Evolutionary conservation across 2,113 vertebrate genomes (phyloP).

Genomic region (Pitta sordida): DNA sequence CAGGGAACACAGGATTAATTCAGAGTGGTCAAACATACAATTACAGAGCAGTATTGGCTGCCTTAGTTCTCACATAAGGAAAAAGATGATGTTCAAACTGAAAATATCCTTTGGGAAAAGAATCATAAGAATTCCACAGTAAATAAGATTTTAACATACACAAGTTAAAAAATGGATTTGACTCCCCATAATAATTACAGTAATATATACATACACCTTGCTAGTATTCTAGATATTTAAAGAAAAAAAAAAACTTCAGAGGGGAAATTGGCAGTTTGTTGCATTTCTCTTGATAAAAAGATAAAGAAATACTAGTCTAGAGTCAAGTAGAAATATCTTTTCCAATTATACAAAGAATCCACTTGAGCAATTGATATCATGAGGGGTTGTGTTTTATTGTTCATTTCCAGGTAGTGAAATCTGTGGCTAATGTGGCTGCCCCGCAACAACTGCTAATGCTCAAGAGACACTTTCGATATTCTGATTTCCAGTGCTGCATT

Average conservation of each 20-base stretch:
- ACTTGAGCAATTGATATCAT: background rate
- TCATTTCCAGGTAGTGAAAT: background rate
- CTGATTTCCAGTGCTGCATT: background rate
- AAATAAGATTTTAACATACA: background rate
- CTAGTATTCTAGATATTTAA: background rate
- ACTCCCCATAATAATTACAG: background rate
- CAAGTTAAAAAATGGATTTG: background rate
- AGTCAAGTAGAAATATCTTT: background rate
- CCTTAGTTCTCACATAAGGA: background rate
- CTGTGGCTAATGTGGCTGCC: background rate
- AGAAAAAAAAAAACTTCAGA: too few species aligned
- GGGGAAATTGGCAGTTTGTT: background rate
- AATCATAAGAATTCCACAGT: background rate
- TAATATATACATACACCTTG: background rate
- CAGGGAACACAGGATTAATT: background rate
- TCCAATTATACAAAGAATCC: background rate
- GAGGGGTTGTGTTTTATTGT: background rate
- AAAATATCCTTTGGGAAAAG: background rate
- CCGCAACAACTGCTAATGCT: background rate
- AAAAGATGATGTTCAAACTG: background rate
- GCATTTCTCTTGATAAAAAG: background rate
- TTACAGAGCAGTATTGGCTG: background rate
- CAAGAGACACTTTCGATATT: background rate
- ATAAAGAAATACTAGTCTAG: background rate
- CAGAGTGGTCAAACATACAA: background rate